Conservation (phyloP, 2,888 invertebrate genomes). For the Melitaea athalia region DNA sequence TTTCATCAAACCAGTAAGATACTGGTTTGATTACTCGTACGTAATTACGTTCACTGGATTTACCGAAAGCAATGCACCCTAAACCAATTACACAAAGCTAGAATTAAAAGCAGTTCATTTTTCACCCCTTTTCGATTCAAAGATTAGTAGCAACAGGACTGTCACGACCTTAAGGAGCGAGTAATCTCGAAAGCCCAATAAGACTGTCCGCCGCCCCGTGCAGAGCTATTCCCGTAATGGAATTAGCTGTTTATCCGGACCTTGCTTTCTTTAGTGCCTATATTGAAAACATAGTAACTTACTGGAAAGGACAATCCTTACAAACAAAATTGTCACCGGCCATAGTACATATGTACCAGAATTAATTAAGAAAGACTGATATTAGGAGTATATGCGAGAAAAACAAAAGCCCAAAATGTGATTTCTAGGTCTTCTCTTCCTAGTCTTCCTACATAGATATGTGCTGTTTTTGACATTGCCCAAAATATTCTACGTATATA, state of each 20-base stretch:
- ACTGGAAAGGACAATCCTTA: conserved; percentile 25
- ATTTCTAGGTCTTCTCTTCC: too few species aligned
- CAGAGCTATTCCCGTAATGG: conserved; percentile 58
- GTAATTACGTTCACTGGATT: neutral
- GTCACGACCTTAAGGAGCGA: conserved; percentile 39
- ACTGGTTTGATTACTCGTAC: neutral
- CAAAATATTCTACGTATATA: too few species aligned
- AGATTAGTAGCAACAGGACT: conserved; percentile 31
- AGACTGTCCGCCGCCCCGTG: conserved; percentile 49
- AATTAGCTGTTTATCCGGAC: conserved; percentile 60
- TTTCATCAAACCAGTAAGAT: neutral
- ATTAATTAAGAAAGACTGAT: too few species aligned
- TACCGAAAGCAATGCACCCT: neutral
- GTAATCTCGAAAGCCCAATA: conserved; percentile 41
- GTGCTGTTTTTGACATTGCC: too few species aligned
- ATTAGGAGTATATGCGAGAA: too few species aligned
- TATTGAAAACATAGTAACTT: conserved; percentile 28
- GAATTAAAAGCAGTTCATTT: conserved; percentile 17
- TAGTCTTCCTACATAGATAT: too few species aligned
- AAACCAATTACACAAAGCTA: neutral
- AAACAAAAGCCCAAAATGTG: too few species aligned
- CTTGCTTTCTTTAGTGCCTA: conserved; percentile 42
- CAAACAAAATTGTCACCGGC: neutral
- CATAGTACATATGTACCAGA: too few species aligned
- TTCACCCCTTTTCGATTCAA: conserved; percentile 29